phyloP scores from a whole-genome alignment of 2,113 vertebrate genomes.

The Xerus inauris region DNA sequence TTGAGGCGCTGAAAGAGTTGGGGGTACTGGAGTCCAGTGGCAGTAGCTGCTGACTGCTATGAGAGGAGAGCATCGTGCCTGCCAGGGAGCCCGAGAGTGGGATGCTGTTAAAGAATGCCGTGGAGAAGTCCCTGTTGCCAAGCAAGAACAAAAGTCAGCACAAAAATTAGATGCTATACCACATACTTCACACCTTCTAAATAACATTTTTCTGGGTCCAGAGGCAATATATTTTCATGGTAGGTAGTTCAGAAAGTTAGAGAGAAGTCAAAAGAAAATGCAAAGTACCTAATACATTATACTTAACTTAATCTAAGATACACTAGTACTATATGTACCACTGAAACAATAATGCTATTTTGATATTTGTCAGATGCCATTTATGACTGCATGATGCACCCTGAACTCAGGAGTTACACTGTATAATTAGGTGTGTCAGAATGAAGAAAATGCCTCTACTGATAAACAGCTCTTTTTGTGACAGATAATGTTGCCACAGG shows the following conservation, averaged over 20 bases:
- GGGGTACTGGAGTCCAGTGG: conserved; percentile 92
- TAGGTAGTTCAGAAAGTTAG: conserved; percentile 10
- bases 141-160: conserved; percentile 66
- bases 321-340: background rate
- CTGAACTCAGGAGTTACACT: background rate
- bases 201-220: background rate
- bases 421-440: background rate
- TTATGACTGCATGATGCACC: too few species aligned
- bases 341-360: background rate
- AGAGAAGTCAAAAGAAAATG: background rate
- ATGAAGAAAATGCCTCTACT: background rate
- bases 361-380: background rate
- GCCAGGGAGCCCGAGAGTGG: conserved; percentile 94
- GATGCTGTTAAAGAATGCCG: conserved; percentile 98
- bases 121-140: conserved; percentile 95
- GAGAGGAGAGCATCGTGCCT: conserved; percentile 94
- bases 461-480: background rate
- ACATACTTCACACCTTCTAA: background rate
- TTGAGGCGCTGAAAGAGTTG: conserved; percentile 89
- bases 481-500: background rate
- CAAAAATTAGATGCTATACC: background rate
- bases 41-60: conserved; percentile 92
- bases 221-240: background rate
- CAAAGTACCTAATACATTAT: background rate
- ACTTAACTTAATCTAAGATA: background rate